A percentile compares a stretch with the other conserved stretches of the same genome.
phyloP scores from a whole-genome alignment of 2,888 invertebrate genomes.

The Hypselothyrea guttata region DNA sequence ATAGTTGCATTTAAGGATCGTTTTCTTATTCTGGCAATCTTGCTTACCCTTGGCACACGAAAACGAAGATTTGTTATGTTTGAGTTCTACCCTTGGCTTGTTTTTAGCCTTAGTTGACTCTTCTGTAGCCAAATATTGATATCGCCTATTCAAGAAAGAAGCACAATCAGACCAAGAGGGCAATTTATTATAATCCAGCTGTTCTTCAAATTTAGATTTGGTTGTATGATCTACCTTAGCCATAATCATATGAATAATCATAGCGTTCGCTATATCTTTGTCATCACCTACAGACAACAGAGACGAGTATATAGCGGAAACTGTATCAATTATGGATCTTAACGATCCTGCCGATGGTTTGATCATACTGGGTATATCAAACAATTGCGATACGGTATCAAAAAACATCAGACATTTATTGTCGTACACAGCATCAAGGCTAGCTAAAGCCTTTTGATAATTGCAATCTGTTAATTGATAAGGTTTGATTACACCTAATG shows the following conservation, averaged over 20 bases:
- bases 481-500: neutral
- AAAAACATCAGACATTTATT: constrained; percentile 16
- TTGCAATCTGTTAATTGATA: constrained; percentile 10
- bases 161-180: neutral
- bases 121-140: neutral
- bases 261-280: neutral
- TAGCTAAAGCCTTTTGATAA: constrained; percentile 3
- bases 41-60: too few relatives aligned
- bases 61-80: too few relatives aligned
- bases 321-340: neutral
- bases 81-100: too few relatives aligned
- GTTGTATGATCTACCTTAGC: neutral
- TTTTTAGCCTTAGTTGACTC: neutral
- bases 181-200: neutral
- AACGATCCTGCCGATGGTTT: neutral
- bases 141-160: neutral
- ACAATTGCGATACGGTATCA: constrained; percentile 2
- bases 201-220: neutral
- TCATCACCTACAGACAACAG: neutral
- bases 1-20: too few relatives aligned
- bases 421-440: constrained; percentile 6
- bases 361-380: constrained; percentile 1
- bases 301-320: neutral
- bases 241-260: neutral
- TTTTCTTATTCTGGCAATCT: too few relatives aligned